phyloP scores from a whole-genome alignment of 2,797 vertebrate genomes.

The Rhinoraja longicauda region DNA sequence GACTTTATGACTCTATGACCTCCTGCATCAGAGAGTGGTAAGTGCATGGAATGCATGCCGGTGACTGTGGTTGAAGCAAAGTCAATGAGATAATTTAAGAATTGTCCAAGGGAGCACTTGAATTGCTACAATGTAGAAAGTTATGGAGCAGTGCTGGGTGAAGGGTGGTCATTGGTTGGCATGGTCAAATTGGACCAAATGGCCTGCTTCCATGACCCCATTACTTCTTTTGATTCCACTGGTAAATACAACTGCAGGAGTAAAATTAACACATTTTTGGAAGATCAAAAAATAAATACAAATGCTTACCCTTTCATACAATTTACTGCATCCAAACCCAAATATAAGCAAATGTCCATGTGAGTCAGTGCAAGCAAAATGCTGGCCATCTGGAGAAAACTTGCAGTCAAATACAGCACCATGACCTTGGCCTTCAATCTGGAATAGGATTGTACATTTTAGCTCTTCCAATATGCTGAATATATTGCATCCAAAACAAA shows the following conservation, averaged over 20 bases:
- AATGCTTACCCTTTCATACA: conserved; percentile 79
- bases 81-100: too few relatives aligned
- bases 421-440: conserved; percentile 96
- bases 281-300: not conserved
- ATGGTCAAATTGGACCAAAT: too few relatives aligned
- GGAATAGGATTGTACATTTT: conserved; percentile 33
- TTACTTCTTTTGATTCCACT: not conserved
- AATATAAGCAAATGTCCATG: conserved; percentile 92
- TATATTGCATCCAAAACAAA: too few relatives aligned
- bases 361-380: conserved; percentile 92
- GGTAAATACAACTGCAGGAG: not conserved
- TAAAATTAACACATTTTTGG: not conserved
- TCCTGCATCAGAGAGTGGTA: too few relatives aligned
- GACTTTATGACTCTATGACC: too few relatives aligned
- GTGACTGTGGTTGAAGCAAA: too few relatives aligned
- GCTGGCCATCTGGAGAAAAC: conserved; percentile 89
- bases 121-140: too few relatives aligned
- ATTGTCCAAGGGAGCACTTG: too few relatives aligned
- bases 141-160: too few relatives aligned
- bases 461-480: not conserved
- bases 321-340: conserved; percentile 85
- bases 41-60: too few relatives aligned
- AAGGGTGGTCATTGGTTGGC: too few relatives aligned
- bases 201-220: not conserved
- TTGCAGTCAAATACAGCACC: conserved; percentile 97